These are phyloP conservation scores for Phrynosoma platyrhinos DNA, from an alignment of 2,113 vertebrate genomes.

Conservation along the genomic window DNA sequence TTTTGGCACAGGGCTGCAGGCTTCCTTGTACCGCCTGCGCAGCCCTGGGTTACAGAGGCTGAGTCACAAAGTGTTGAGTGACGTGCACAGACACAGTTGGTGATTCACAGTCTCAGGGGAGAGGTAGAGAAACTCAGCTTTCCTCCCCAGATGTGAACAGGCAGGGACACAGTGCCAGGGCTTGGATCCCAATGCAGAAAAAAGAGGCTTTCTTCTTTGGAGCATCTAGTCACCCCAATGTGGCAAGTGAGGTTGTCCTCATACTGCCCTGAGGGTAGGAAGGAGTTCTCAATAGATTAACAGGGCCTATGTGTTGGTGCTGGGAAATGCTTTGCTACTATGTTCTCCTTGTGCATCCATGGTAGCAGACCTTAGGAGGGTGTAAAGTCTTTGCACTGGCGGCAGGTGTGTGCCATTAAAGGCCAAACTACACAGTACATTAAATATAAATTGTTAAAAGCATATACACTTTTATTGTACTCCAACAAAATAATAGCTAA, in stretches of 20 bases:
- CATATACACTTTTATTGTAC: too few relatives aligned
- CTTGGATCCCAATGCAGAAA: conserved; percentile 15
- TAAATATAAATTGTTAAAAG: background rate
- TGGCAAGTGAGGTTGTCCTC: conserved; percentile 17
- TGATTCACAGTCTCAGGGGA: conserved; percentile 3
- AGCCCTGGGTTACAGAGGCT: conserved; percentile 19
- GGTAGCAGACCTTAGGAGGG: background rate
- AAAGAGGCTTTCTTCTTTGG: conserved; percentile 2
- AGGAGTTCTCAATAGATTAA: conserved; percentile 1
- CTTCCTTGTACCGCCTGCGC: background rate
- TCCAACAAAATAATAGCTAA: too few relatives aligned
- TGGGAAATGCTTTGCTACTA: background rate
- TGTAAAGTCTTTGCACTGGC: background rate
- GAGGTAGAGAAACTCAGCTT: conserved; percentile 5
- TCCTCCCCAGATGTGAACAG: conserved; percentile 26
- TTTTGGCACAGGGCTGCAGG: background rate
- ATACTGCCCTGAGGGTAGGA: conserved; percentile 17
- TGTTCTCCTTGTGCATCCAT: background rate
- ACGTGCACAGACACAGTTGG: conserved; percentile 20
- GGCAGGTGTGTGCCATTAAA: background rate
- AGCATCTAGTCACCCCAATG: background rate
- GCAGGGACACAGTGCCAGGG: conserved; percentile 24
- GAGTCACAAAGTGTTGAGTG: conserved; percentile 30
- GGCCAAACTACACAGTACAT: background rate
- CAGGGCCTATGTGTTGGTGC: background rate